phyloP scores from a whole-genome alignment of 2,797 vertebrate genomes.

The Pipistrellus nathusii region DNA sequence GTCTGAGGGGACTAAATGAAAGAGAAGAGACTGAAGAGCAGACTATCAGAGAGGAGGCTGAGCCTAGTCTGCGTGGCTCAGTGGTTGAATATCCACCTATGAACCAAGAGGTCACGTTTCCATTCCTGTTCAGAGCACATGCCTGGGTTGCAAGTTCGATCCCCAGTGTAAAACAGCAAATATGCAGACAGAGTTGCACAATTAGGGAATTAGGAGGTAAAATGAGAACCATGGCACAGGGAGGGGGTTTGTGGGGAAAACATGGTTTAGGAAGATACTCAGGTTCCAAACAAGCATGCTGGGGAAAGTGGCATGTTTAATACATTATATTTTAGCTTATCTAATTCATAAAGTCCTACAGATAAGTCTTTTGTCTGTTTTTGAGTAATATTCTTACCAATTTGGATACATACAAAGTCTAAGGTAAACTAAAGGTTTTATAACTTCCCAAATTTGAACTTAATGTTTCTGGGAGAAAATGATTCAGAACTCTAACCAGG shows the following conservation, averaged over 20 bases:
- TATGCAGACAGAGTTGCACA: not conserved
- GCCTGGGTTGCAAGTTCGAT: too few species aligned
- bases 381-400: not conserved
- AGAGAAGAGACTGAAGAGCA: not conserved
- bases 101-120: too few species aligned
- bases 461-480: not conserved
- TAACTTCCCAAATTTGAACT: not conserved
- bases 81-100: too few species aligned
- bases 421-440: not conserved
- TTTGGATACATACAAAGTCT: not conserved
- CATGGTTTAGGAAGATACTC: not conserved
- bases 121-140: too few species aligned
- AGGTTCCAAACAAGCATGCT: not conserved
- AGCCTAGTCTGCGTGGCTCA: not conserved
- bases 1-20: accelerated
- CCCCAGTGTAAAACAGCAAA: not conserved
- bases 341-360: not conserved
- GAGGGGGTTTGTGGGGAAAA: not conserved
- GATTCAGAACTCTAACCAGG: not conserved
- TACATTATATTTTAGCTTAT: not conserved
- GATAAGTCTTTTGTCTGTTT: not conserved
- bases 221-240: not conserved
- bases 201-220: not conserved
- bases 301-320: not conserved
- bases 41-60: not conserved